Base-by-base conservation (phyloP, 2,888 invertebrate genomes). In the Drosophila conformis region DNA sequence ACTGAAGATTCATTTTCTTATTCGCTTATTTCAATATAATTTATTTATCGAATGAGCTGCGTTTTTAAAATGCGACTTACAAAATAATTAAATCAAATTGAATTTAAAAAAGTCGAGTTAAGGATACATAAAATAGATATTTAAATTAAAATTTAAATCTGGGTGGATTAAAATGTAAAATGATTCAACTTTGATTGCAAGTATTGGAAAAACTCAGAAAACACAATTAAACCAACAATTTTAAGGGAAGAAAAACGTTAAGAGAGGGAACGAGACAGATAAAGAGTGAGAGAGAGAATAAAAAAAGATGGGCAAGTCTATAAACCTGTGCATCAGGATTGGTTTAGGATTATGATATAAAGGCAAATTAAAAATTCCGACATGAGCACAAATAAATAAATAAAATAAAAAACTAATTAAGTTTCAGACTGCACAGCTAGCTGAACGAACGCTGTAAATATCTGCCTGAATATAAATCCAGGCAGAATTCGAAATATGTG, bases 401-500 rank as follows among this genome's bases (percentile, higher is more conserved):
- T 1, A 4, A 31, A 31, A 3, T 31, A 31, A n/a, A 4, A 3
- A 4, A 4, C 0, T 40, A 40, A 40, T n/a, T n/a, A 10, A 40
- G 40, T 10, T 4, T n/a, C 1, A 40, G 10, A 40, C 4, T n/a
- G 0, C n/a, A 10, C 40, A 40, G 38, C n/a, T n/a, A n/a, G n/a
- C 40, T 40, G n/a, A 40, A n/a, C 40, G 2, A n/a, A 10, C 40
- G 4, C 40, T 4, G n/a, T 1, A n/a, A 40, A 5, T n/a, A n/a
- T n/a, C 40, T 11, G 0, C n/a, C 40, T 10, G 11, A 10, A 4
- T 2, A 40, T 1, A 21, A 40, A 21, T 42, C 42, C 5, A 1
- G 2, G 10, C 0, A 4, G 4, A 40, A 4, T 1, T 40, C n/a
- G 2, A n/a, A 40, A n/a, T n/a, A 10, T 10, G 0, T 10, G n/a